Evolutionary conservation across 1,140 invertebrate genomes (phyloP), one percentile per base, ranked within the genome.

Genomic region (Drosophila baimaii): DNA sequence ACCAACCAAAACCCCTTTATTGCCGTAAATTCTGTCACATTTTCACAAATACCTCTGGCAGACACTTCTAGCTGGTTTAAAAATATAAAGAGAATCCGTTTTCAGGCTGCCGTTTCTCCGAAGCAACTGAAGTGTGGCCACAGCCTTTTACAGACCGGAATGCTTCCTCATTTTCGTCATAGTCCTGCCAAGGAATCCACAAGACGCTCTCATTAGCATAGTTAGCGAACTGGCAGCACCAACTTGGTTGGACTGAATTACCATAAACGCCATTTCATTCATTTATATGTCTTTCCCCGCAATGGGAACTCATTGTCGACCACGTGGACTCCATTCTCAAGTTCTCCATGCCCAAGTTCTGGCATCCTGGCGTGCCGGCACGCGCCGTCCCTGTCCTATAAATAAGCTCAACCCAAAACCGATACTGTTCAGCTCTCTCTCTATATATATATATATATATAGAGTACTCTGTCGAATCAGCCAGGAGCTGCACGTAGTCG

Each of bases 261-360:
- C 82, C 82, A 79, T 88, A 77, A 79, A 77, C 79, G 79, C 78
- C 75, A 86, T 79, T 86, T 86, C 82, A 86, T 86, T 86, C 79
- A 86, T 77, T 86, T 86, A 61, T 77, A 46, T 63, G 61, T 77
- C 57, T 23, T 70, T 43, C 35, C 55, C 64, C 56, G 68, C 47
- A 77, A 62, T 59, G 61, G 44, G 56, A 70, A 58, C 66, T 44
- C 75, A 57, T 54, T 77, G 63, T 70, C 41, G 54, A 52, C 75
- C 75, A 62, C 75, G 64, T 77, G 75, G 51, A 41, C 39, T 10
- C 39, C 37, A 39, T 43, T 63, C 58, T 31, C 19, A 23, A 31
- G 21, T 29, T 17, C n/a, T n/a, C n/a, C n/a, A n/a, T 25, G 37
- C 19, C 23, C 21, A 35, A 25, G 29, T 23, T 21, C 25, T 19